Evolutionary conservation across 2,888 invertebrate species (phyloP).

Genomic region (Megalurothrips usitatus): DNA sequence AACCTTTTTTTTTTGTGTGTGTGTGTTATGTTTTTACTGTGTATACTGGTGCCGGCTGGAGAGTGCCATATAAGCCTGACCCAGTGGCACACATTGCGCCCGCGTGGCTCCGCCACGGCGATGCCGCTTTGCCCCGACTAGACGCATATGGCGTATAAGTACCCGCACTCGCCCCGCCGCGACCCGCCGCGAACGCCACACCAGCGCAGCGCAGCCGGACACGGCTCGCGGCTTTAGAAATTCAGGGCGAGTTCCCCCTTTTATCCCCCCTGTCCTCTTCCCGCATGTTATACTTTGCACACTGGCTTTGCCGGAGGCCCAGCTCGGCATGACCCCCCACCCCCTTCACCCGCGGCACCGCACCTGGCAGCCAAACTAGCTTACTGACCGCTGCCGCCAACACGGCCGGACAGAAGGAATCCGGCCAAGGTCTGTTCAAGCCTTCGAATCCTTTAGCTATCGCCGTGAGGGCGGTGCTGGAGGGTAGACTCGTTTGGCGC

Average conservation of each 20-base stretch:
- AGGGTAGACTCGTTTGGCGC: no score
- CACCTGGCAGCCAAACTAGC: background rate
- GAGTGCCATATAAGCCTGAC: slow-evolving; percentile 21
- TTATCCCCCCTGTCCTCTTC: background rate
- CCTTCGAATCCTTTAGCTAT: no score
- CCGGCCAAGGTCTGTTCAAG: background rate
- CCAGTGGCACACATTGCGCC: slow-evolving; percentile 7
- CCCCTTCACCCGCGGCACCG: background rate
- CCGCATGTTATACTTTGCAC: background rate
- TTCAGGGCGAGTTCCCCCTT: background rate
- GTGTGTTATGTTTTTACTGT: background rate
- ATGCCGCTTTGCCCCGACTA: background rate
- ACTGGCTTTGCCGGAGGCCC: no score
- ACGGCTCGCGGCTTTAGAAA: background rate
- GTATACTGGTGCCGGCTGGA: background rate
- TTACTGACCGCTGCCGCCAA: background rate
- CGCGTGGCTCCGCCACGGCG: background rate
- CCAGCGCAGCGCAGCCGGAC: background rate
- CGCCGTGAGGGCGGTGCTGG: no score
- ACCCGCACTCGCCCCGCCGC: background rate
- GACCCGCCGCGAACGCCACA: background rate
- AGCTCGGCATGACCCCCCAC: no score
- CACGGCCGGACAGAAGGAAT: background rate
- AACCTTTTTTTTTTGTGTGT: background rate
- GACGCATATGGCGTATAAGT: slow-evolving; percentile 18